Evolutionary conservation across 2,113 vertebrate genomes (phyloP), one percentile per base, ranked within the genome.

Genomic region (Callionymus lyra): DNA sequence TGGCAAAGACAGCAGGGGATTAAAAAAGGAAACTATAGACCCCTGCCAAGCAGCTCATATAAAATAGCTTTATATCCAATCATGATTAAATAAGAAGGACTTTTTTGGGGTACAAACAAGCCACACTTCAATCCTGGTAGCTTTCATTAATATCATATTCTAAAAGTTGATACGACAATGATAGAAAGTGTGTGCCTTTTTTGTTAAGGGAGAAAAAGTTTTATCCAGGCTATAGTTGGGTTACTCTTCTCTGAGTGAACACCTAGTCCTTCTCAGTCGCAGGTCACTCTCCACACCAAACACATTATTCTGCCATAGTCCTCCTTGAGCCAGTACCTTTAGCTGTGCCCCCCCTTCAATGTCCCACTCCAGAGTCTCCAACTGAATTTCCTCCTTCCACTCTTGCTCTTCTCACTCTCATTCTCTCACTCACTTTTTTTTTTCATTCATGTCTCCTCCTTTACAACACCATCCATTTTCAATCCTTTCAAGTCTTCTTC

Each of bases 391-490:
- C 38, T 33, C 50, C 16, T 50, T 43, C 27, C 21, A 50, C 27
- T n/a, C 53, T 68, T 53, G 54, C 49, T 47, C 48, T 39, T 49
- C 52, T 31, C 59, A 60, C 56, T 72, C 18, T 45, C 13, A 12
- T 16, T 51, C 65, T 74, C 72, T 76, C 72, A 58, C 63, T 79
- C 74, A 53, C 67, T 67, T 66, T 82, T 81, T 82, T 70, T 71
- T 78, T 83, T 74, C 68, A 78, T 82, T 79, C 77, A 80, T 84
- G 69, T 81, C 56, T 53, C 65, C 59, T 79, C 56, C 60, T 69
- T 77, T 74, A 64, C 74, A 70, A 59, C 72, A 56, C 56, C 55
- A 69, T 68, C 79, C 75, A 68, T 76, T 83, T 82, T 83, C 72
- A 74, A 71, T 81, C 78, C 67, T 74, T 50, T 63, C 69, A 50